phyloP scores from a whole-genome alignment of 2,888 invertebrate species.

The Cheilosia grossa region DNA sequence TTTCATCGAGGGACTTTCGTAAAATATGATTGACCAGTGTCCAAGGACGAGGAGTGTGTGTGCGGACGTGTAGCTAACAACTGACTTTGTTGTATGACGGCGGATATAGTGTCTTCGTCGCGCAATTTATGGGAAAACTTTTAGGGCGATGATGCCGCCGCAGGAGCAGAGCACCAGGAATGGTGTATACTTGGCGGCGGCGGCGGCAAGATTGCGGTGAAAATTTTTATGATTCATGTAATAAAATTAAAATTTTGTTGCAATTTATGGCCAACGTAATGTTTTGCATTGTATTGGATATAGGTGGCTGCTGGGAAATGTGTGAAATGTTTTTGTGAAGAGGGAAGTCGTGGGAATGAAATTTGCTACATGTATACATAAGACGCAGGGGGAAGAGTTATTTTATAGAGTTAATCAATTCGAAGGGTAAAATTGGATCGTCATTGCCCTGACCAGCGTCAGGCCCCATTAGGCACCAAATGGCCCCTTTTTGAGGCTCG shows the following conservation, averaged over 20 bases:
- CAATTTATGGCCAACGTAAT: constrained; percentile 63
- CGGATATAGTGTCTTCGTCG: constrained; percentile 30
- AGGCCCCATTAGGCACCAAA: too few relatives aligned
- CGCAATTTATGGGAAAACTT: constrained; percentile 68
- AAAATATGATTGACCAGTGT: constrained; percentile 66
- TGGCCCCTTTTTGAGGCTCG: too few relatives aligned
- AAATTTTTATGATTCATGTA: constrained; percentile 58
- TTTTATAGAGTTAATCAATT: too few relatives aligned
- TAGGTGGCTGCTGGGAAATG: not conserved
- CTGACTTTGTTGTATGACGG: constrained; percentile 54
- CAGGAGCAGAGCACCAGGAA: constrained; percentile 24
- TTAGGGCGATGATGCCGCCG: constrained; percentile 29
- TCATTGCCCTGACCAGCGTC: too few relatives aligned
- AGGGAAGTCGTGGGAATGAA: not conserved
- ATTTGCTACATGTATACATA: not conserved
- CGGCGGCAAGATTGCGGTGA: constrained; percentile 72
- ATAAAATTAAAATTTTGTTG: constrained; percentile 74
- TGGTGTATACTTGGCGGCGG: constrained; percentile 32
- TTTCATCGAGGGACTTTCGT: constrained; percentile 12
- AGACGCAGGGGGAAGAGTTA: not conserved
- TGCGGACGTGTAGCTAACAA: constrained; percentile 12
- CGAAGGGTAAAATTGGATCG: too few relatives aligned
- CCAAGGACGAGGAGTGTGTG: constrained; percentile 24
- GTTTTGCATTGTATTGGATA: constrained; percentile 45
- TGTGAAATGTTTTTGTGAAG: constrained; percentile 23